Percentiles rank a stretch among this genome's conserved stretches.
phyloP scores from a whole-genome alignment of 1,140 invertebrate species.

The Bombus ignitus region DNA sequence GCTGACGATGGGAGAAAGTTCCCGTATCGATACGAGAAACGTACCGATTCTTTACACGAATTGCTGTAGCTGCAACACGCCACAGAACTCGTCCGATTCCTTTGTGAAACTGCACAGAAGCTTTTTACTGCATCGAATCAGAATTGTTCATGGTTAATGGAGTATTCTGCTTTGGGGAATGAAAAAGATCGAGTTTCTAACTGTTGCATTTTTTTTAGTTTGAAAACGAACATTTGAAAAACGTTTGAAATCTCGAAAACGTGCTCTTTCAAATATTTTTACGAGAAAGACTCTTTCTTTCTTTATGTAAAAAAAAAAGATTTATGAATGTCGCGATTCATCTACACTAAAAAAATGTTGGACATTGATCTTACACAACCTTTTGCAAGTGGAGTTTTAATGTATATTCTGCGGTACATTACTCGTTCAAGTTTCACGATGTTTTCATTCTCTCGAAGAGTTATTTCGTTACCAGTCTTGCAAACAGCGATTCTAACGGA shows the following conservation, averaged over 20 bases:
- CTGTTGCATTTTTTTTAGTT: too few relatives aligned
- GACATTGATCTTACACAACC: background rate
- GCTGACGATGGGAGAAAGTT: conserved; percentile 7
- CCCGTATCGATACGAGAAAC: conserved; percentile 35
- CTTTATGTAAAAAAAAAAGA: background rate
- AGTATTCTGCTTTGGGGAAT: background rate
- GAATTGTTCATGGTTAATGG: background rate
- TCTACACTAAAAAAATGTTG: background rate
- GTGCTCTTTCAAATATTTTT: background rate
- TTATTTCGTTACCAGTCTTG: background rate
- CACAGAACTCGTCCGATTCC: background rate
- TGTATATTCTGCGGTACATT: conserved; percentile 53
- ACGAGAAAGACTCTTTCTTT: background rate
- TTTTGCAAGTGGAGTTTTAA: conserved; percentile 27
- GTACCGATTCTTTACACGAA: conserved; percentile 20
- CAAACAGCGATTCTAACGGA: background rate
- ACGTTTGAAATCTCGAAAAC: background rate
- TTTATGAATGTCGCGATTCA: background rate
- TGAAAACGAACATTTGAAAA: too few relatives aligned
- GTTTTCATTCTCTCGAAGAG: conserved; percentile 1
- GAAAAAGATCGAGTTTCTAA: too few relatives aligned
- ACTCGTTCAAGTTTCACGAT: conserved; percentile 12
- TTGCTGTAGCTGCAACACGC: background rate
- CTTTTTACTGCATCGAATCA: background rate
- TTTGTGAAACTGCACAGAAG: background rate